Base-by-base conservation (phyloP, 1,140 invertebrate species). In the Ceratosolen solmsi region DNA sequence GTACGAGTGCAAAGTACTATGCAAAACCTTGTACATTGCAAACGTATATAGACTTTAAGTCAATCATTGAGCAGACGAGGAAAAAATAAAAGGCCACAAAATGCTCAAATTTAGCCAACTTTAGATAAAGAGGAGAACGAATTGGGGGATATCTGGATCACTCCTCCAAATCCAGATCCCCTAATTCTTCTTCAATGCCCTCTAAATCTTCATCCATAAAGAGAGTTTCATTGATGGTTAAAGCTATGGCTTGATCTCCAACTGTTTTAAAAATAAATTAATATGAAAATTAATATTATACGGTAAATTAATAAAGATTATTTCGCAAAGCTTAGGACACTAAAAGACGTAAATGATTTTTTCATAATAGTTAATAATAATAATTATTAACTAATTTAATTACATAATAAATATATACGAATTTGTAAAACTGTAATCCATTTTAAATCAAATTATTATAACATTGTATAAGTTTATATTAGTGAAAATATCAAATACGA, bases 221-320 rank as follows among this genome's bases (percentile, higher is more conserved):
- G 7, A 99, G 93, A 90, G 98, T 97, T 91, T 99, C 98, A 92
- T 99, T 98, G 83, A 99, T 99, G 46, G 96, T 95, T 84, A 92
- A 87, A 38, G 94, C 94, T 33, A 93, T 92, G 80, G 93, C 92
- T 80, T 92, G 92, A 79, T 92, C 92, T 41, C 87, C 90, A 13
- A 87, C 89, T 90, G 80, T 81, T 85, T 5, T 46, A 46, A 65
- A 77, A 60, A 72, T 56, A 51, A 73, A 17, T 17, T 5, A 65
- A 30, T 30, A 13, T 60, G 8, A 60, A 60, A 15, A 25, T 27
- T 60, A 13, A 60, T 4, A 56, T n/a, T 5, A n/a, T 56, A 56
- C 20, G 2, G 22, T 56, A 20, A 9, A 56, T n/a, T n/a, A 4
- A n/a, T n/a, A n/a, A n/a, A n/a, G n/a, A n/a, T n/a, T n/a, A n/a